Percentiles rank a stretch among this genome's conserved stretches.
Evolutionary conservation across 2,888 invertebrate genomes (phyloP).

Genomic region (Rugalucina vietnamica): DNA sequence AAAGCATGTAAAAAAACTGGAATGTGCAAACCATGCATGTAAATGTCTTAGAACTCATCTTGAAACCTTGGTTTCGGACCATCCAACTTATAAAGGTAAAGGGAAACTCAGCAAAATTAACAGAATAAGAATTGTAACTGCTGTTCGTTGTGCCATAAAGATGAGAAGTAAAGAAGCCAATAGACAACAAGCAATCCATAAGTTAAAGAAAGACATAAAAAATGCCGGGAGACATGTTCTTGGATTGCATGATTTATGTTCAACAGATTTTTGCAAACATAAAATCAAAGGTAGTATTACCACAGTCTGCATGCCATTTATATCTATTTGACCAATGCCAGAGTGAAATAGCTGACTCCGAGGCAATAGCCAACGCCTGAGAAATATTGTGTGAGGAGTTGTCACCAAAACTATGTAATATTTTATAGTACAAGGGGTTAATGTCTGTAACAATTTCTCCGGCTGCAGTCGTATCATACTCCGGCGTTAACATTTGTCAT

Average conservation of each 20-base stretch:
- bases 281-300: no score
- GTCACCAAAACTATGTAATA: no score
- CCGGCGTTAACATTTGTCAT: no score
- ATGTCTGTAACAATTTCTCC: no score
- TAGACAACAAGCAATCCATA: no score
- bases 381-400: no score
- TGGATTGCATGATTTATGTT: conserved; percentile 9
- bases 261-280: conserved; percentile 1
- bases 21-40: not conserved
- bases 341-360: no score
- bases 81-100: not conserved
- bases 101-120: not conserved
- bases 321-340: no score
- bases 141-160: not conserved
- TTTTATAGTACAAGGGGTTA: no score
- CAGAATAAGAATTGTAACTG: not conserved
- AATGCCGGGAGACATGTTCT: conserved; percentile 9
- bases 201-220: conserved; percentile 23
- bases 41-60: not conserved
- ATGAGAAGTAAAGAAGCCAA: not conserved
- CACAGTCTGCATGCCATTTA: no score
- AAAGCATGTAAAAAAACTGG: not conserved
- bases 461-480: no score
- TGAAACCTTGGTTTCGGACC: not conserved
- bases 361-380: no score